Percentiles rank a stretch among this genome's conserved stretches.
These are phyloP conservation scores for Lysandra coridon DNA, from an alignment of 2,888 invertebrate genomes.

Conservation along the genomic window DNA sequence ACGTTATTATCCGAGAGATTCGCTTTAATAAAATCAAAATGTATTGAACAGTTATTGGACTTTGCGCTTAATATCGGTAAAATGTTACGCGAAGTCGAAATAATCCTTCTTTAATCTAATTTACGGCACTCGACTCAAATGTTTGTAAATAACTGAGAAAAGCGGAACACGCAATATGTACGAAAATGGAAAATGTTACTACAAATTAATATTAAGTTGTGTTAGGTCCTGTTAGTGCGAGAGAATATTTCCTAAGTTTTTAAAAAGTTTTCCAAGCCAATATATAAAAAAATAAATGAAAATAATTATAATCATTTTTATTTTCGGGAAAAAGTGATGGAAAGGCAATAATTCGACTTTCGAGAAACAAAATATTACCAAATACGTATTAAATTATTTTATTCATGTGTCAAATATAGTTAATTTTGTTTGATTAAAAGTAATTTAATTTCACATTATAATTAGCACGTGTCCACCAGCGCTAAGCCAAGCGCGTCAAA, in stretches of 20 bases:
- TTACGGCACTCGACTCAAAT: conserved; percentile 22
- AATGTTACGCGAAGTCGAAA: conserved; percentile 7
- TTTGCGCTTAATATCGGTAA: conserved; percentile 20
- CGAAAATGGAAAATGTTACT: neutral
- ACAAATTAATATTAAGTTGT: neutral
- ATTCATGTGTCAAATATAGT: too few relatives aligned
- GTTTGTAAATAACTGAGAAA: conserved; percentile 4
- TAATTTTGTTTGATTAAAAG: too few relatives aligned
- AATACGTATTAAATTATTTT: too few relatives aligned
- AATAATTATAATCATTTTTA: too few relatives aligned
- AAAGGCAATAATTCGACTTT: too few relatives aligned
- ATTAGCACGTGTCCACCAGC: conserved; percentile 17
- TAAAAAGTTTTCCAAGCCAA: too few relatives aligned
- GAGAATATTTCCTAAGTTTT: neutral
- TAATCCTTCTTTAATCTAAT: conserved; percentile 26
- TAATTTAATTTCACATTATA: neutral
- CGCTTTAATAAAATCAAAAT: conserved; percentile 18
- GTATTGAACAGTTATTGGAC: conserved; percentile 6
- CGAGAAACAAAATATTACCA: too few relatives aligned
- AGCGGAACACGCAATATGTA: neutral
- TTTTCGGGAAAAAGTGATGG: too few relatives aligned
- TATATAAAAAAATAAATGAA: too few relatives aligned
- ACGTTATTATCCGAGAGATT: conserved; percentile 2
- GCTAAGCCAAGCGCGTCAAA: conserved; percentile 32
- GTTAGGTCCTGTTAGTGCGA: neutral